These are phyloP conservation scores for Zophobas atratus DNA, from an alignment of 1,140 invertebrate genomes.

Conservation along the genomic window DNA sequence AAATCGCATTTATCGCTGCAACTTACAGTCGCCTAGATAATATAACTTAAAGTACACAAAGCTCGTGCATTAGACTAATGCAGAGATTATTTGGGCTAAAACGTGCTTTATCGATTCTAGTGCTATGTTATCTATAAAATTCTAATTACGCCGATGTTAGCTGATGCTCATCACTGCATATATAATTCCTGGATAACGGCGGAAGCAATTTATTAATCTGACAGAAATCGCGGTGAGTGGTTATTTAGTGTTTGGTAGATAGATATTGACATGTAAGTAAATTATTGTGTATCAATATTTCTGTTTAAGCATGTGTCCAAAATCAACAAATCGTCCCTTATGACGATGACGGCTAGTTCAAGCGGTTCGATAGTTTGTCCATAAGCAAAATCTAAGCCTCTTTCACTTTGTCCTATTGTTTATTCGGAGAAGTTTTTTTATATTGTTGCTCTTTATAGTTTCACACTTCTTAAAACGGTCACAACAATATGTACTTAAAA, in stretches of 20 bases:
- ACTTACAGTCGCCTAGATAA: too few relatives aligned
- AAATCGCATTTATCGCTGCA: too few relatives aligned
- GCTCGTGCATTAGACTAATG: not conserved
- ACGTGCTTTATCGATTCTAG: constrained; percentile 16
- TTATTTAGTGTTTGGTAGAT: not conserved
- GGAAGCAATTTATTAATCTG: constrained; percentile 7
- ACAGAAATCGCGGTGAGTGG: not conserved
- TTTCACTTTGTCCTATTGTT: too few relatives aligned
- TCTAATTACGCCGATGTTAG: constrained; percentile 27
- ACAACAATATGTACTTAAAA: too few relatives aligned
- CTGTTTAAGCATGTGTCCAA: too few relatives aligned
- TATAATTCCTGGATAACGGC: constrained; percentile 19
- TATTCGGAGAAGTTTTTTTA: too few relatives aligned
- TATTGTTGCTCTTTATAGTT: too few relatives aligned
- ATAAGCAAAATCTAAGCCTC: too few relatives aligned
- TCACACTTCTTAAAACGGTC: too few relatives aligned
- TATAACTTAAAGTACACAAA: not conserved
- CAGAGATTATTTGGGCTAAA: constrained; percentile 4
- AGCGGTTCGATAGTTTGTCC: too few relatives aligned
- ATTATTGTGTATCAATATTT: not conserved
- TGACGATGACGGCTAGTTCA: too few relatives aligned
- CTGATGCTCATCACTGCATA: constrained; percentile 18
- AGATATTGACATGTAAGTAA: not conserved
- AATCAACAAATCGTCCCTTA: too few relatives aligned
- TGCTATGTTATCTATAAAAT: constrained; percentile 26